phyloP scores from a whole-genome alignment of 2,797 vertebrate genomes.

The Schizopygopsis malacanthus region DNA sequence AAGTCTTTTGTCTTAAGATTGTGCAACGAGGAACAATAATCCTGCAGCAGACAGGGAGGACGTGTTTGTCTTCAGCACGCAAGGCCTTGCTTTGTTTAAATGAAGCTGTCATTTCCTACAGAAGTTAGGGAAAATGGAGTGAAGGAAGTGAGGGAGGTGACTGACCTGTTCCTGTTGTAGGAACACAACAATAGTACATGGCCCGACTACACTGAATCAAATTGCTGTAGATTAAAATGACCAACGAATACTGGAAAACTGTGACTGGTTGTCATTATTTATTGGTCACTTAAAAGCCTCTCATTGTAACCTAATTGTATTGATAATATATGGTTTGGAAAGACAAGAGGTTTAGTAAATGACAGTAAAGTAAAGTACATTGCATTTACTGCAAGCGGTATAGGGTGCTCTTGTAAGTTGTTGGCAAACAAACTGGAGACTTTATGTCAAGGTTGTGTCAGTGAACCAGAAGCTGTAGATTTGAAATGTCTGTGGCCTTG shows the following conservation, averaged over 20 bases:
- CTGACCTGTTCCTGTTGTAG: conserved; percentile 12
- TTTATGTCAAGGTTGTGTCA: conserved; percentile 18
- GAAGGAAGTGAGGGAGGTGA: conserved; percentile 42
- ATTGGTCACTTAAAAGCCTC: too few relatives aligned
- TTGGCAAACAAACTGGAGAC: background rate
- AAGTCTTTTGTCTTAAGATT: conserved; percentile 43
- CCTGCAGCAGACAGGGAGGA: conserved; percentile 13
- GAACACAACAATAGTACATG: conserved; percentile 8
- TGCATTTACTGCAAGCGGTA: background rate
- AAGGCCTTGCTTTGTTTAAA: conserved; percentile 46
- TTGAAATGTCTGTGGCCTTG: conserved; percentile 11
- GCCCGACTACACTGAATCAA: background rate
- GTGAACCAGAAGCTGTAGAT: conserved; percentile 10
- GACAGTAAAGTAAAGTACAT: background rate
- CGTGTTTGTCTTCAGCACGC: conserved; percentile 30
- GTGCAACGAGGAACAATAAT: conserved; percentile 48
- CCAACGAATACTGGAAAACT: too few relatives aligned
- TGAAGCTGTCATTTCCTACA: conserved; percentile 46
- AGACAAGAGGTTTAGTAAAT: background rate
- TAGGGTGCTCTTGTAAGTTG: background rate
- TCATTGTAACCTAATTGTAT: too few relatives aligned
- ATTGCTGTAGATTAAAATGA: too few relatives aligned
- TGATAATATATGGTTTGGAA: background rate
- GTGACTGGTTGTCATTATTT: too few relatives aligned
- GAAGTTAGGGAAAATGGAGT: conserved; percentile 17